Evolutionary conservation across 1,140 invertebrate species (phyloP), one percentile per base, ranked within the genome.

Genomic region (Lerema accius): DNA sequence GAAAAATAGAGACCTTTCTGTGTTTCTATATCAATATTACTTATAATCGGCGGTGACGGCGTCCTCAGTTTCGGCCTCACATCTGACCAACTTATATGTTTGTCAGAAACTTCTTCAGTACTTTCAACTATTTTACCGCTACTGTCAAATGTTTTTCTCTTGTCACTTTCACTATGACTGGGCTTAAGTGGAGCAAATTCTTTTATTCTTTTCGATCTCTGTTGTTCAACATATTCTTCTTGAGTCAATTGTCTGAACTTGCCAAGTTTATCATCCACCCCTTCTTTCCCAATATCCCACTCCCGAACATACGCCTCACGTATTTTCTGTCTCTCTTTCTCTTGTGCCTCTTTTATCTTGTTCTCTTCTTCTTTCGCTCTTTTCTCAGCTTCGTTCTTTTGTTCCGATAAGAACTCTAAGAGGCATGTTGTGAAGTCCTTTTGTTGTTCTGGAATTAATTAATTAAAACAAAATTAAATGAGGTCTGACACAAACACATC

Each of bases 181-280:
- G 58, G 56, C 63, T 87, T 71, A 10, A 76, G 65, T n/a, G 86
- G 84, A 0, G 94, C 95, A 84, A 96, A 97, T 81, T 96, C 95
- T 4, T 91, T 56, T 6, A 87, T 86, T 60, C 96, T 92, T 73
- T 95, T 93, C 63, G 90, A 84, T 51, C 95, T 92, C 79, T 95
- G 94, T 72, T 95, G 94, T 58, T 95, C 92, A 7, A 96, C 93
- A 94, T 96, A 97, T 88, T 96, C 94, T 82, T 96, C 94, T 91
- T 97, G 96, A 0, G 93, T 93, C 93, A 96, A 94, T 62, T 92
- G 89, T 67, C 91, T 89, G 65, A 92, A 91, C 69, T 92, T 92
- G 48, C 92, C 92, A 10, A 89, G 68, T 68, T 86, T 80, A 1
- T 75, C 69, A 4, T 92, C 79, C 14, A 85, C 67, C 2, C 90